A percentile compares a stretch with the other conserved stretches of the same genome.
Conservation (phyloP, 2,797 vertebrate genomes). For the Eospalax fontanierii region DNA sequence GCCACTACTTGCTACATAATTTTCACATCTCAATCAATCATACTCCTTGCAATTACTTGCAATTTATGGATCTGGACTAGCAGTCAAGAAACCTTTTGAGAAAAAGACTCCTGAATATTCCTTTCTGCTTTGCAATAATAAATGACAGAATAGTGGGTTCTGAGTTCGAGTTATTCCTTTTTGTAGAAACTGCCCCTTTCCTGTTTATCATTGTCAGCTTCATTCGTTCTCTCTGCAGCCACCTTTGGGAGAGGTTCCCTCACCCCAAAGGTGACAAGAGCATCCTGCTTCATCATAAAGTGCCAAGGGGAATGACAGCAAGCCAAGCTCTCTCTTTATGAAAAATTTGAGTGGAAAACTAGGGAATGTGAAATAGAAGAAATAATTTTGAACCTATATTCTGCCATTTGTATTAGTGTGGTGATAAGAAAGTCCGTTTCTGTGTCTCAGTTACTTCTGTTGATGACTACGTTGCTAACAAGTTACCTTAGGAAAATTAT, state of each 20-base stretch:
- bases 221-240: neutral
- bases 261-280: neutral
- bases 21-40: slow-evolving; percentile 61
- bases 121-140: neutral
- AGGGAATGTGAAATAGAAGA: neutral
- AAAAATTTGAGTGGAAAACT: neutral
- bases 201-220: neutral
- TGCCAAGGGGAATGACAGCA: neutral
- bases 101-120: neutral
- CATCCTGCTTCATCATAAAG: neutral
- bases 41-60: neutral
- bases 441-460: neutral
- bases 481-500: neutral
- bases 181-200: slow-evolving; percentile 24
- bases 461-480: neutral
- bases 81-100: neutral
- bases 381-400: neutral
- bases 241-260: neutral
- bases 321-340: neutral
- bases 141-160: neutral
- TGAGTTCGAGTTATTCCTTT: neutral
- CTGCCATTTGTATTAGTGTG: neutral
- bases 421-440: neutral
- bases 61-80: slow-evolving; percentile 29
- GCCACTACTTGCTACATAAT: slow-evolving; percentile 63